Evolutionary conservation across 1,140 invertebrate genomes (phyloP), one percentile per base, ranked within the genome.

Genomic region (Ericerus pela): DNA sequence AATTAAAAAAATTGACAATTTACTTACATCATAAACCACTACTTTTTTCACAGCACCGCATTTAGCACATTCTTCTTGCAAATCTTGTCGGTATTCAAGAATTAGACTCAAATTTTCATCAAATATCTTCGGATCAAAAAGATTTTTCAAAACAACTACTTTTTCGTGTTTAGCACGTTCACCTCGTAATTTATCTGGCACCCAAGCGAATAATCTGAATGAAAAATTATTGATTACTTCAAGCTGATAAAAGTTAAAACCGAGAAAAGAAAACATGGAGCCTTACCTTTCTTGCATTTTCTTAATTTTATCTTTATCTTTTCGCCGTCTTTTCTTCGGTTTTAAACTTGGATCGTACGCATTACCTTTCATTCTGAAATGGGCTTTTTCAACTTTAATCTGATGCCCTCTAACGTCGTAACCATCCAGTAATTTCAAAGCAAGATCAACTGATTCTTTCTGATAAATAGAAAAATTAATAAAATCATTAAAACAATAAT

Each of bases 21-120:
- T 57, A 79, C 84, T 84, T 71, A 90, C 85, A 75, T 99, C 95
- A 73, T 87, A 94, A 29, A 99, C 79, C 2, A 84, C 75, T 31
- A 99, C 84, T 75, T 93, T 96, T 58, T 82, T 84, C 0, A 98
- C 90, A 56, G 83, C 81, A 1, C 96, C 96, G 73, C 85, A 93
- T 71, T 96, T 97, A 11, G 73, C 65, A 69, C 88, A 92, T 68
- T 96, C 89, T 51, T 87, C 82, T 56, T 88, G 74, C 51, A 99
- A 72, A 66, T 96, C 91, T 60, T 92, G 82, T 65, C 93, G 84
- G 65, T 92, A 87, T 64, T 96, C 91, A 47, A 96, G 72, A 53
- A 98, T 85, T 20, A 93, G 69, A 18, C 82, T 76, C 0, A 94
- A 88, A 60, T 96, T 83, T 55, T 79, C 78, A 70, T 95, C 87